A percentile compares a stretch with the other conserved stretches of the same genome.
These are phyloP conservation scores for Drosophila micromelanica DNA, from an alignment of 1,140 invertebrate species.

Conservation along the genomic window DNA sequence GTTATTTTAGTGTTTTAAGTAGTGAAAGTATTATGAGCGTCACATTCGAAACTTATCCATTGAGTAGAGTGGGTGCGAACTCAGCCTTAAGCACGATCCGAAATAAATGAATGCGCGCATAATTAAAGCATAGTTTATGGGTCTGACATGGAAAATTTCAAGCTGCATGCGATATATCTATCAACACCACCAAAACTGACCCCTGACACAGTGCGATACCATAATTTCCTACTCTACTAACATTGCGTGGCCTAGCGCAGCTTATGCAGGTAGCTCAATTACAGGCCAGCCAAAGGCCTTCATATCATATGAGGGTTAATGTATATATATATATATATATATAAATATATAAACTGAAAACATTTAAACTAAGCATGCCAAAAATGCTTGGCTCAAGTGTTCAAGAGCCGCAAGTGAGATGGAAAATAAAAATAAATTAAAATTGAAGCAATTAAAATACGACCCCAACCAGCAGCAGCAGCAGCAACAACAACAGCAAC, in stretches of 20 bases:
- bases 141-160: slow-evolving; percentile 21
- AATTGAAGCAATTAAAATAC: slow-evolving; percentile 75
- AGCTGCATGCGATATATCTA: slow-evolving; percentile 17
- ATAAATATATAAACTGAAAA: slow-evolving; percentile 2
- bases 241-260: slow-evolving; percentile 22
- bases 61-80: slow-evolving; percentile 56
- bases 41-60: slow-evolving; percentile 1
- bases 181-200: slow-evolving; percentile 12
- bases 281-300: slow-evolving; percentile 25
- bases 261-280: slow-evolving; percentile 64
- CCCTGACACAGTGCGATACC: slow-evolving; percentile 23
- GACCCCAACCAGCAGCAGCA: slow-evolving; percentile 25
- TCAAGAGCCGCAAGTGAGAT: slow-evolving; percentile 7
- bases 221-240: not conserved
- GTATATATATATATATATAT: not conserved
- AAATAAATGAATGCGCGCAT: slow-evolving; percentile 26
- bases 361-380: slow-evolving; percentile 36
- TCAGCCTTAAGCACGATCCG: not conserved
- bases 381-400: slow-evolving; percentile 19
- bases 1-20: slow-evolving; percentile 79
- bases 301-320: slow-evolving; percentile 34
- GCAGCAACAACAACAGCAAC: slow-evolving; percentile 5
- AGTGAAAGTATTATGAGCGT: slow-evolving; percentile 61
- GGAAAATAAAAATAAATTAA: slow-evolving; percentile 66
- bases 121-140: slow-evolving; percentile 44